These are phyloP conservation scores for Anguilla rostrata DNA, from an alignment of 2,113 vertebrate species.

Conservation along the genomic window DNA sequence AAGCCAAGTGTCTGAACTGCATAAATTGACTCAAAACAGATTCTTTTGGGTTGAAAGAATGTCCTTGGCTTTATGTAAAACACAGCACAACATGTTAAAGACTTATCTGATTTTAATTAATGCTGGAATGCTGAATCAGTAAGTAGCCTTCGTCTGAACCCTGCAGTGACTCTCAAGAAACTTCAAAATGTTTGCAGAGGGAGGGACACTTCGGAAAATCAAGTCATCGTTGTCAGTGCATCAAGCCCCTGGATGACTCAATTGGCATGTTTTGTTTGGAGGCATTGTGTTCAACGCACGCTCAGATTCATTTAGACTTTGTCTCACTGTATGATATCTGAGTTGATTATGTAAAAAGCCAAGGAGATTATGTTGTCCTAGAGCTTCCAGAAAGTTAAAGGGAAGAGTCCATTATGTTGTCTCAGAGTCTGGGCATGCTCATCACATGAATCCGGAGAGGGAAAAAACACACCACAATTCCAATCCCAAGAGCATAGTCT, in stretches of 20 bases:
- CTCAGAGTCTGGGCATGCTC: conserved; percentile 30
- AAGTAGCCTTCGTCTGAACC: conserved; percentile 42
- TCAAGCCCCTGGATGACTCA: conserved; percentile 3
- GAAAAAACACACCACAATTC: not conserved
- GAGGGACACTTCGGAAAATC: not conserved
- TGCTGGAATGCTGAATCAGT: conserved; percentile 59
- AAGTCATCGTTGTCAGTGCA: not conserved
- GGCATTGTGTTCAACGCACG: not conserved
- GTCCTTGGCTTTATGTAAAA: conserved; percentile 59
- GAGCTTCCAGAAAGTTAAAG: not conserved
- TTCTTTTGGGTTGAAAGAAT: conserved; percentile 64
- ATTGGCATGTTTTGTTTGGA: not conserved
- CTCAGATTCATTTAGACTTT: not conserved
- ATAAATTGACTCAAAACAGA: conserved; percentile 62
- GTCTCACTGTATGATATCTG: conserved; percentile 14
- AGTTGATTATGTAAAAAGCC: conserved; percentile 14
- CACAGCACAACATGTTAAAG: conserved; percentile 58
- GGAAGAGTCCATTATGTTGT: not conserved
- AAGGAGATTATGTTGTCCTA: conserved; percentile 1
- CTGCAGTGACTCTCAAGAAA: not conserved
- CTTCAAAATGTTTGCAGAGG: not conserved
- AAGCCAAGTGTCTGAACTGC: conserved; percentile 65
- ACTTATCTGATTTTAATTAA: conserved; percentile 67
- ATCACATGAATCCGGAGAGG: conserved; percentile 24
- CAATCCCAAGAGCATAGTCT: not conserved